Conservation (phyloP, 2,888 invertebrate genomes). For the Lasioglossum zephyrum region DNA sequence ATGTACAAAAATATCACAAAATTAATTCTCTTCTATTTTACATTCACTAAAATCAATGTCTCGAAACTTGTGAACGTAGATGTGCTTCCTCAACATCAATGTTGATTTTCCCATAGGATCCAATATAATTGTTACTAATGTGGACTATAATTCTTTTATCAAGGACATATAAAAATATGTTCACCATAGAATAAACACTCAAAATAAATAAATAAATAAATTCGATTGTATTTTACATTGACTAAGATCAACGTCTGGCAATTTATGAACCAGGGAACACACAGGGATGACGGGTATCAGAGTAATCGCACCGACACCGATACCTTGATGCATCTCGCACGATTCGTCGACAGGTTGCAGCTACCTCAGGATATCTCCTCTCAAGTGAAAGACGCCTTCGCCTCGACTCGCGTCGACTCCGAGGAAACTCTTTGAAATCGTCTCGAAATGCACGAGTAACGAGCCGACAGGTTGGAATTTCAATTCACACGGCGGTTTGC, state of each 20-base stretch:
- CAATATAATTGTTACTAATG: too few species aligned
- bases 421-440: background rate
- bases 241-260: background rate
- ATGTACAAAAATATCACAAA: too few species aligned
- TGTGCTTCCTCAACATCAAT: too few species aligned
- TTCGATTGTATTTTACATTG: background rate
- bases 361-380: background rate
- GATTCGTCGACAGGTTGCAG: constrained; percentile 1
- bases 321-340: background rate
- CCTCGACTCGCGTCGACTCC: background rate
- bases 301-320: background rate
- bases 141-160: too few species aligned
- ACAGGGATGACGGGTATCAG: background rate
- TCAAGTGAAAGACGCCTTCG: background rate
- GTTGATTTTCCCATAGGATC: too few species aligned
- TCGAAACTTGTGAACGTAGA: too few species aligned
- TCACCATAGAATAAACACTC: too few species aligned
- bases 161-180: too few species aligned
- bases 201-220: too few species aligned
- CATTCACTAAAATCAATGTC: too few species aligned
- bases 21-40: too few species aligned
- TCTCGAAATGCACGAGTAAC: constrained; percentile 23
- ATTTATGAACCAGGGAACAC: background rate
- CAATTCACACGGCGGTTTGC: constrained; percentile 31
- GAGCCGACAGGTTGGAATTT: constrained; percentile 35